Evolutionary conservation across 2,797 vertebrate genomes (phyloP).

Genomic region (Dendrocincla fuliginosa): DNA sequence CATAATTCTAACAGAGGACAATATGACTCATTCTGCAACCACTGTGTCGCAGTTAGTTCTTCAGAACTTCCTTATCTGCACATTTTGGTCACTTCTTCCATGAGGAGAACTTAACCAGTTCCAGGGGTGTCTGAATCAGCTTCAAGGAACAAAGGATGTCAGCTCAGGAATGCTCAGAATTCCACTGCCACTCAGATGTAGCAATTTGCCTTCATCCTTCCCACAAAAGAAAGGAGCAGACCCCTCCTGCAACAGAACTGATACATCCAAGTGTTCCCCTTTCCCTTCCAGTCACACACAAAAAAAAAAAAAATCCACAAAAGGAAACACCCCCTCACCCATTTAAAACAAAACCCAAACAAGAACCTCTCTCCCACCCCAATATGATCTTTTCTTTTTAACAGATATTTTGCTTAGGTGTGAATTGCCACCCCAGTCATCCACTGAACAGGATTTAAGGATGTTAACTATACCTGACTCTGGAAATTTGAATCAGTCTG

Average conservation of each 20-base stretch:
- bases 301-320: neutral
- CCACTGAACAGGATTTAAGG: neutral
- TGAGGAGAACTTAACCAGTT: neutral
- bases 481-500: neutral
- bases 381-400: neutral
- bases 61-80: neutral
- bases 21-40: neutral
- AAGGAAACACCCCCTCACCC: fast-evolving
- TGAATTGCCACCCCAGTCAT: neutral
- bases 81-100: neutral
- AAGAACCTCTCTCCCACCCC: fast-evolving
- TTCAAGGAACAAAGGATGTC: neutral
- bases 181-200: neutral
- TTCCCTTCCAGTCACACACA: neutral
- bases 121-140: neutral
- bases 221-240: neutral
- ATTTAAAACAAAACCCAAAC: neutral
- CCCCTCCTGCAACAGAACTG: neutral
- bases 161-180: neutral
- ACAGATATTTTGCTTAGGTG: neutral
- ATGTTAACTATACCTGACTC: neutral
- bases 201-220: neutral
- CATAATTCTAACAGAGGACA: neutral
- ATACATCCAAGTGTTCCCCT: neutral
- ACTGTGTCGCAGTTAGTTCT: fast-evolving